Percentiles rank a stretch among this genome's conserved stretches.
phyloP scores from a whole-genome alignment of 2,113 vertebrate species.

The Atractosteus spatula region DNA sequence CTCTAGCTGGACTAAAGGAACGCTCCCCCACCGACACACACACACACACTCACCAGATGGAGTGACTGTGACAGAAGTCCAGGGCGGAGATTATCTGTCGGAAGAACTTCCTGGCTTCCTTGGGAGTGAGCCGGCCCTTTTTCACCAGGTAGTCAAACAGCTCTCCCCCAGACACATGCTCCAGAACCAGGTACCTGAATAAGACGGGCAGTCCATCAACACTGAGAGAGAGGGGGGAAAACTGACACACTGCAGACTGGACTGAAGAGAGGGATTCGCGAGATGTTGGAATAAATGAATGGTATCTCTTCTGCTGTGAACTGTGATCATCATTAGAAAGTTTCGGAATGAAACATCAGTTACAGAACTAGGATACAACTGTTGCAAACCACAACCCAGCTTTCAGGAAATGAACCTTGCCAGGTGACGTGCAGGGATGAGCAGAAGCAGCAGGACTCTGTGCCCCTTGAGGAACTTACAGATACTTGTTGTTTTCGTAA shows the following conservation, averaged over 20 bases:
- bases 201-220: background rate
- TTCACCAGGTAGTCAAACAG: conserved; percentile 91
- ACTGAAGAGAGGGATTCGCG: too few relatives aligned
- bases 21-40: conserved; percentile 14
- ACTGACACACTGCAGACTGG: background rate
- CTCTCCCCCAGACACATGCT: conserved; percentile 89
- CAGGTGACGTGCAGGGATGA: too few relatives aligned
- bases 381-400: too few relatives aligned
- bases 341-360: too few relatives aligned
- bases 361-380: too few relatives aligned
- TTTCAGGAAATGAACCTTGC: too few relatives aligned
- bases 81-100: conserved; percentile 90
- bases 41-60: conserved; percentile 77
- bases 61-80: conserved; percentile 92
- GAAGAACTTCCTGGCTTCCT: conserved; percentile 91
- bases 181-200: conserved; percentile 83
- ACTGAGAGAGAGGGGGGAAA: background rate
- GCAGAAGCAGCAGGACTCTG: too few relatives aligned
- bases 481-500: conserved; percentile 95
- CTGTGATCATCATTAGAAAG: too few relatives aligned
- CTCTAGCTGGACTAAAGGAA: too few relatives aligned
- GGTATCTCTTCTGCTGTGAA: too few relatives aligned
- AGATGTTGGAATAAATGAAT: too few relatives aligned
- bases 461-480: conserved; percentile 71
- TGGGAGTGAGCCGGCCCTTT: conserved; percentile 86